A percentile compares a stretch with the other conserved stretches of the same genome.
These are phyloP conservation scores for Perognathus longimembris DNA, from an alignment of 2,113 vertebrate species.

Conservation along the genomic window DNA sequence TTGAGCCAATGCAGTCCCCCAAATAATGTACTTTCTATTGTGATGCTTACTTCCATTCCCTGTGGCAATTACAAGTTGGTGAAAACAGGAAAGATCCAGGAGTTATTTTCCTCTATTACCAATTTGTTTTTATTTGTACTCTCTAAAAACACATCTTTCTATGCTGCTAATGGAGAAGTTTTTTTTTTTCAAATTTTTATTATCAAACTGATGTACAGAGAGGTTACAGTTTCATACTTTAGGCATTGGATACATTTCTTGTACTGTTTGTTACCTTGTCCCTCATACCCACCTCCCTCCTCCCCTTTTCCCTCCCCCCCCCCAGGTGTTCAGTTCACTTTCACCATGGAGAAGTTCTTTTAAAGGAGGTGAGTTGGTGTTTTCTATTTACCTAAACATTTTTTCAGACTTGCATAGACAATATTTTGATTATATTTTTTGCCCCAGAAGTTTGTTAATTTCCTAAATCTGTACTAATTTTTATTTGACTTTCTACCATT, in stretches of 20 bases:
- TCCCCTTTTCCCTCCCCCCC: no score
- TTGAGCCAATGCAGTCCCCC: not conserved
- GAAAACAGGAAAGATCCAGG: not conserved
- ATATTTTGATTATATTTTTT: constrained; percentile 16
- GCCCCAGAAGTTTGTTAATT: not conserved
- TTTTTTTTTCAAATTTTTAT: no score
- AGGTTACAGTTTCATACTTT: no score
- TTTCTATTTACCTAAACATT: constrained; percentile 12
- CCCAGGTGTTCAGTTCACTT: no score
- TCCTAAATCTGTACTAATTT: constrained; percentile 19
- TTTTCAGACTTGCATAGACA: not conserved
- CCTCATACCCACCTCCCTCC: no score
- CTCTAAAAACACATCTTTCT: not conserved
- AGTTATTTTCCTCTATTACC: not conserved
- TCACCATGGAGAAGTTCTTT: not conserved
- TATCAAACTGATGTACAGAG: no score
- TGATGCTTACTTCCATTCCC: not conserved
- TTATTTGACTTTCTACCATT: not conserved
- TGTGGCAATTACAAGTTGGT: not conserved
- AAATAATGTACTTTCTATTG: not conserved
- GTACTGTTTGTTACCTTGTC: no score
- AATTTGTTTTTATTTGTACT: not conserved
- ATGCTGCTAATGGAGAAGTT: not conserved
- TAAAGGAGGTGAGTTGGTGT: not conserved
- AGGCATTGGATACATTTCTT: no score